Evolutionary conservation across 2,888 invertebrate genomes (phyloP).

Genomic region (Andrena camellia): DNA sequence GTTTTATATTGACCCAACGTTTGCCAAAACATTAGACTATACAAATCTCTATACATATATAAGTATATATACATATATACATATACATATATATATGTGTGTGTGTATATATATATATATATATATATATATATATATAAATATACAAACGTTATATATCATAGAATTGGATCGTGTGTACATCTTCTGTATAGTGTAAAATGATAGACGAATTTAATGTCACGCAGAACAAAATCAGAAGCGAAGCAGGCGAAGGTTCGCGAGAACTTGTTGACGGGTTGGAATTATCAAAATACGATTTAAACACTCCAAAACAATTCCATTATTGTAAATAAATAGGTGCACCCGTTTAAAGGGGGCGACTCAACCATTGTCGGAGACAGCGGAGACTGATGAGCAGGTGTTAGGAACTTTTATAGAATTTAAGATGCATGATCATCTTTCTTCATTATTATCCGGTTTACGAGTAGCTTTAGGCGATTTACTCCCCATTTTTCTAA

Average conservation of each 20-base stretch:
- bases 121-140: no score
- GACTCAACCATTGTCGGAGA: conserved; percentile 21
- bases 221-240: conserved; percentile 47
- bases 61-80: conserved; percentile 61
- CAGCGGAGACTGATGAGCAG: conserved; percentile 40
- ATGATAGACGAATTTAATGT: conserved; percentile 65
- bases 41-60: conserved; percentile 51
- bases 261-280: background rate
- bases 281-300: conserved; percentile 27
- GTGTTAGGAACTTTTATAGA: conserved; percentile 46
- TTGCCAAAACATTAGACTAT: conserved; percentile 82
- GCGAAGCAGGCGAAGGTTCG: conserved; percentile 16
- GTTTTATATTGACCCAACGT: conserved; percentile 80
- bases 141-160: conserved; percentile 70
- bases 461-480: conserved; percentile 66
- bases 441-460: conserved; percentile 74
- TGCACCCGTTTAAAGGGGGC: conserved; percentile 13
- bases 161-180: conserved; percentile 81
- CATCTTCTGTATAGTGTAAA: conserved; percentile 82
- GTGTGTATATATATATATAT: conserved; percentile 68
- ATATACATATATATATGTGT: conserved; percentile 44
- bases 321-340: conserved; percentile 41
- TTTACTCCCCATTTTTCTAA: conserved; percentile 46
- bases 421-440: conserved; percentile 63
- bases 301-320: conserved; percentile 6